Evolutionary conservation across 2,888 invertebrate species (phyloP).

Genomic region (Ichneumoninae sp.): DNA sequence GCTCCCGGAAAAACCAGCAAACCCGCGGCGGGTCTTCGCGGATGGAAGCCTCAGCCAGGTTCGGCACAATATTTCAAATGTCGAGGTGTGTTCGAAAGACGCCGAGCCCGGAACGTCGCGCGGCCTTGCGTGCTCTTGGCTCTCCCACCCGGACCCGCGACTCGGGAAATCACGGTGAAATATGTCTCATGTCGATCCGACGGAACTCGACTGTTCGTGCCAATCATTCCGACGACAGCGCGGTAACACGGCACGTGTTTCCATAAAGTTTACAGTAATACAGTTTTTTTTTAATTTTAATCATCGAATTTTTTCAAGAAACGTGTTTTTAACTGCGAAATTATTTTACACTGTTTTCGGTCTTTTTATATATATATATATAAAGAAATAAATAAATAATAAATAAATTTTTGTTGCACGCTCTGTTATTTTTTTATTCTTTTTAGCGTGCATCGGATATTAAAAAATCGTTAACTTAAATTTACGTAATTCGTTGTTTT

Average conservation of each 20-base stretch:
- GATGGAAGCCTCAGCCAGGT: not conserved
- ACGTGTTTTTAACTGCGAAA: too few species aligned
- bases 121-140: slow-evolving; percentile 6
- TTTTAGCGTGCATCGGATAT: too few species aligned
- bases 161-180: slow-evolving; percentile 26
- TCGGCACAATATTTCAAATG: slow-evolving; percentile 40
- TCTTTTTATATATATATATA: too few species aligned
- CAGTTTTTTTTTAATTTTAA: not conserved
- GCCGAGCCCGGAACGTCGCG: slow-evolving; percentile 11
- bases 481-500: too few species aligned
- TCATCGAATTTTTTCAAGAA: too few species aligned
- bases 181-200: slow-evolving; percentile 13
- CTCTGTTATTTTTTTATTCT: too few species aligned
- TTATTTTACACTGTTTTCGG: too few species aligned
- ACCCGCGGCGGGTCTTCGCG: not conserved
- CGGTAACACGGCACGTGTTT: not conserved
- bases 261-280: not conserved
- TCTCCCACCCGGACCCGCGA: not conserved
- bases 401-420: too few species aligned
- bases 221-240: not conserved
- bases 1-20: slow-evolving; percentile 5
- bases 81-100: slow-evolving; percentile 29
- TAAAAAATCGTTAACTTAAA: too few species aligned
- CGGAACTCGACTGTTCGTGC: not conserved
- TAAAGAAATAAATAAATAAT: too few species aligned